Conservation (phyloP, 2,797 vertebrate genomes). For the Staurois parvus region DNA sequence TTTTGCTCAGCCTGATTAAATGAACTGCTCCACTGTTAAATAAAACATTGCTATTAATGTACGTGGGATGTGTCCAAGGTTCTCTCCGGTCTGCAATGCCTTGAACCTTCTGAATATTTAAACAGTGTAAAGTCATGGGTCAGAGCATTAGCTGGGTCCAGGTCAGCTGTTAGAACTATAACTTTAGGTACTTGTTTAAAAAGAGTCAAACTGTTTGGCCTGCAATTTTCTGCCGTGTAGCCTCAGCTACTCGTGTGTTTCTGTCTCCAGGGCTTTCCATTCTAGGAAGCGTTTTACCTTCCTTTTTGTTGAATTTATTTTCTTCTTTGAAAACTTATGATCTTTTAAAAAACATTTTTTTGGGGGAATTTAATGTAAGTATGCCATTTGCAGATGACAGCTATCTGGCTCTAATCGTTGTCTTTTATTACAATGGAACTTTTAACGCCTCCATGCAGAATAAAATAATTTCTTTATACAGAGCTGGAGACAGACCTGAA, state of each 20-base stretch:
- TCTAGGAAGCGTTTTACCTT: not conserved
- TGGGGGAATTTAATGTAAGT: not conserved
- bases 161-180: not conserved
- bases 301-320: not conserved
- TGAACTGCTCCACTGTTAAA: not conserved
- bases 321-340: not conserved
- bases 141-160: not conserved
- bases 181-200: not conserved
- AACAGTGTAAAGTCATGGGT: not conserved
- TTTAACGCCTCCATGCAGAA: conserved; percentile 6
- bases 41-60: not conserved
- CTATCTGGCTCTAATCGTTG: conserved; percentile 28
- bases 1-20: not conserved
- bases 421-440: conserved; percentile 25
- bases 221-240: not conserved
- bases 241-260: not conserved
- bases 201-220: no score
- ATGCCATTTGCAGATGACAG: conserved; percentile 29
- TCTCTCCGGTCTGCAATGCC: not conserved
- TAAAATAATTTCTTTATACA: conserved; percentile 28
- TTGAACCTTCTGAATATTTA: not conserved
- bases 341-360: not conserved
- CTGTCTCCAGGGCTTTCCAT: not conserved
- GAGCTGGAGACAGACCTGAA: conserved; percentile 18
- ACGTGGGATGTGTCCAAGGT: not conserved